phyloP scores from a whole-genome alignment of 1,140 invertebrate genomes.

The Aphaenogaster floridana region DNA sequence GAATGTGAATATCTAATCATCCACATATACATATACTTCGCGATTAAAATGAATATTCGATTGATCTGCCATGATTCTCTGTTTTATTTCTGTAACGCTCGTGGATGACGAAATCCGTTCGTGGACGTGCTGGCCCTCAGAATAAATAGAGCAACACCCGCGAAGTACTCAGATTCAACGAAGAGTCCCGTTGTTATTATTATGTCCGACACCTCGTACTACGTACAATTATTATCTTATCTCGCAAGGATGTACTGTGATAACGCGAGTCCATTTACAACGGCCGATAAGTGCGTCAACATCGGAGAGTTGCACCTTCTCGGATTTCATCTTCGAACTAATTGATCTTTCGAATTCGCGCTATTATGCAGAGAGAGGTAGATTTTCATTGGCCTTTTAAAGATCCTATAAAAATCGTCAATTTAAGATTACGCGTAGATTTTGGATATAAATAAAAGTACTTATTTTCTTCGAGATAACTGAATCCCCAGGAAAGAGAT shows the following conservation, averaged over 20 bases:
- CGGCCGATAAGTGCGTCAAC: conserved; percentile 4
- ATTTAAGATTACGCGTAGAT: background rate
- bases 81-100: conserved; percentile 32
- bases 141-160: conserved; percentile 16
- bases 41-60: conserved; percentile 8
- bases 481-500: no score
- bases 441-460: background rate
- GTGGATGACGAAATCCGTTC: conserved; percentile 17
- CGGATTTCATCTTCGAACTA: background rate
- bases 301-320: background rate
- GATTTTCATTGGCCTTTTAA: background rate
- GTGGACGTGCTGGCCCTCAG: background rate
- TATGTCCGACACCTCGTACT: conserved; percentile 23
- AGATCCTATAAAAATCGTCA: no score
- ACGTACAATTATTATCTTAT: conserved; percentile 49
- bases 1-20: background rate
- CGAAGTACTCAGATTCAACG: conserved; percentile 12
- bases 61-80: background rate
- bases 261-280: conserved; percentile 19
- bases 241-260: conserved; percentile 39
- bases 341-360: background rate
- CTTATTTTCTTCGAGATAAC: no score
- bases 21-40: background rate
- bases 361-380: background rate
- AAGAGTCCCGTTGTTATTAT: conserved; percentile 16